A percentile compares a stretch with the other conserved stretches of the same genome.
phyloP scores from a whole-genome alignment of 2,888 invertebrate species.

The Andricus curvator region DNA sequence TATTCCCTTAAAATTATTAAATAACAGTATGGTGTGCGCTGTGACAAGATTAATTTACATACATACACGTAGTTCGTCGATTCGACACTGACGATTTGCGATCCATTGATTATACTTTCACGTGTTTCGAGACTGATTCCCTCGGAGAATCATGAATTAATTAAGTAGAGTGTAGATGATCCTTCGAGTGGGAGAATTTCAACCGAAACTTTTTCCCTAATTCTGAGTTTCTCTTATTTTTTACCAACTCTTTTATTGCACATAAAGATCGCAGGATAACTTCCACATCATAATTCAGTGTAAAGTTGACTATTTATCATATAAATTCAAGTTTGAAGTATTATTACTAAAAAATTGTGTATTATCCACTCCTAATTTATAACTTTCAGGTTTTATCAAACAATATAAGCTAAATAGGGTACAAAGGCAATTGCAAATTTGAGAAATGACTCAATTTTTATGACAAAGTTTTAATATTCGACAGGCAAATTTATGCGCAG shows the following conservation, averaged over 20 bases:
- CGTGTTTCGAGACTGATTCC: conserved; percentile 61
- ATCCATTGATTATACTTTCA: conserved; percentile 62
- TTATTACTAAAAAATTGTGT: neutral
- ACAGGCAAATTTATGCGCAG: neutral
- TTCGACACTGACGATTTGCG: conserved; percentile 41
- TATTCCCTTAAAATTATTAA: conserved; percentile 28
- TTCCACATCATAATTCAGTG: neutral
- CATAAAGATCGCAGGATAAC: neutral
- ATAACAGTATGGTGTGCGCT: conserved; percentile 33
- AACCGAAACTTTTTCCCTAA: conserved; percentile 12
- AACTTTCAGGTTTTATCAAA: neutral
- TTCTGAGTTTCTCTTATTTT: neutral
- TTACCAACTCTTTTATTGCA: neutral
- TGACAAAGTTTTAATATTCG: neutral
- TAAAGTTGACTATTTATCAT: neutral
- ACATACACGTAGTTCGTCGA: conserved; percentile 29
- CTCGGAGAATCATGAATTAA: conserved; percentile 36
- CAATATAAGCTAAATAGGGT: neutral
- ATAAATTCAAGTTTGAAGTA: neutral
- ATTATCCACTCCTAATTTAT: neutral
- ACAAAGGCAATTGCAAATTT: neutral
- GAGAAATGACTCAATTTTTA: neutral
- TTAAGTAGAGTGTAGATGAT: conserved; percentile 29
- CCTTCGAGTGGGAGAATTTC: neutral
- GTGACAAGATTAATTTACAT: conserved; percentile 28